These are phyloP conservation scores for Himalopsyche japonica DNA, from an alignment of 2,888 invertebrate species.

Conservation along the genomic window DNA sequence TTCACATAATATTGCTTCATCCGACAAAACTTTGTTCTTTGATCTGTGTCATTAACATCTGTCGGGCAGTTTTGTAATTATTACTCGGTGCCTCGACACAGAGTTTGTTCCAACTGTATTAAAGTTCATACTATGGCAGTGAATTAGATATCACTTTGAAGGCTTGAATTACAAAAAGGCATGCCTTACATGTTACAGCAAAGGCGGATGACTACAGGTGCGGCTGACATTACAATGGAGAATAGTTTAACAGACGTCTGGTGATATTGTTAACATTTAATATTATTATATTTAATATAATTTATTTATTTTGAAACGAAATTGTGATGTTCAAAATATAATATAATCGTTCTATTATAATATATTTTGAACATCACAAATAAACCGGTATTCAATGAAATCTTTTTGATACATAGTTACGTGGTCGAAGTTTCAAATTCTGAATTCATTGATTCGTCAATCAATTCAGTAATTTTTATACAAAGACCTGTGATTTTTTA, in stretches of 20 bases:
- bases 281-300: neutral
- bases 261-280: neutral
- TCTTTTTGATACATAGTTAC: no score
- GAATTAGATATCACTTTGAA: neutral
- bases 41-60: neutral
- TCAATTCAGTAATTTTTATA: no score
- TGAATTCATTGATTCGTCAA: no score
- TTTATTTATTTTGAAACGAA: neutral
- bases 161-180: slow-evolving; percentile 21
- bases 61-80: neutral
- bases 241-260: neutral
- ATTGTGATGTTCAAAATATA: no score
- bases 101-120: neutral
- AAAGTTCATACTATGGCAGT: neutral
- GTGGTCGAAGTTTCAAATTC: no score
- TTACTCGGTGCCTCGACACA: neutral
- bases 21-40: neutral
- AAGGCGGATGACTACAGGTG: slow-evolving; percentile 26
- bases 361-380: no score
- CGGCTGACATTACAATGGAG: slow-evolving; percentile 12
- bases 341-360: no score
- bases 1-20: neutral
- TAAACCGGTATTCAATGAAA: no score
- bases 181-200: slow-evolving; percentile 3
- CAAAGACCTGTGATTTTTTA: no score